These are phyloP conservation scores for Callyntrura sp. DNA, from an alignment of 2,888 invertebrate species.

Conservation along the genomic window DNA sequence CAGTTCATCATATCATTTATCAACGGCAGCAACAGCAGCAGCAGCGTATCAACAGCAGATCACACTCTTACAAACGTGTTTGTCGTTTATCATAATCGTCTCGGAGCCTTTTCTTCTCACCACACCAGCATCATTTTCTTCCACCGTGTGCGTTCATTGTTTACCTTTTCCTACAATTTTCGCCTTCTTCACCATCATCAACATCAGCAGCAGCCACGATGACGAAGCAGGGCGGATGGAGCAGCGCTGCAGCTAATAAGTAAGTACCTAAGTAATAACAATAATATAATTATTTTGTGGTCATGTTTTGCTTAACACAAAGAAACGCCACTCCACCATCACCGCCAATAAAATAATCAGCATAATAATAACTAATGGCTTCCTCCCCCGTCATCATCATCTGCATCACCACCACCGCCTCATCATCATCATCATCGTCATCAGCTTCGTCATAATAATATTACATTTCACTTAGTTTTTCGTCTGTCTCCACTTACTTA, in stretches of 20 bases:
- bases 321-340: neutral
- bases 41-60: constrained; percentile 12
- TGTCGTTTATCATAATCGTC: neutral
- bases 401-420: neutral
- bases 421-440: neutral
- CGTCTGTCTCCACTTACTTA: neutral
- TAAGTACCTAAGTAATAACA: constrained; percentile 8
- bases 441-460: constrained; percentile 2
- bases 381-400: constrained; percentile 7
- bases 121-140: neutral
- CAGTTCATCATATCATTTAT: neutral
- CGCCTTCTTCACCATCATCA: neutral
- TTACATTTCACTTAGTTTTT: constrained; percentile 27
- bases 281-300: neutral
- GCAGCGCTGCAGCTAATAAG: neutral
- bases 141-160: constrained; percentile 9
- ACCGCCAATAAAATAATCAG: constrained; percentile 23
- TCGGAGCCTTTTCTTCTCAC: neutral
- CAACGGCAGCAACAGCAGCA: neutral
- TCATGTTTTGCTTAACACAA: constrained; percentile 2
- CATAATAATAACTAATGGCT: constrained; percentile 28
- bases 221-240: neutral
- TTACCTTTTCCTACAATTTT: constrained; percentile 23
- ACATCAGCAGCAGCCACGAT: neutral
- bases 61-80: constrained; percentile 31